A percentile compares a stretch with the other conserved stretches of the same genome.
Conservation (phyloP, 1,140 invertebrate species). For the Lineus longissimus region DNA sequence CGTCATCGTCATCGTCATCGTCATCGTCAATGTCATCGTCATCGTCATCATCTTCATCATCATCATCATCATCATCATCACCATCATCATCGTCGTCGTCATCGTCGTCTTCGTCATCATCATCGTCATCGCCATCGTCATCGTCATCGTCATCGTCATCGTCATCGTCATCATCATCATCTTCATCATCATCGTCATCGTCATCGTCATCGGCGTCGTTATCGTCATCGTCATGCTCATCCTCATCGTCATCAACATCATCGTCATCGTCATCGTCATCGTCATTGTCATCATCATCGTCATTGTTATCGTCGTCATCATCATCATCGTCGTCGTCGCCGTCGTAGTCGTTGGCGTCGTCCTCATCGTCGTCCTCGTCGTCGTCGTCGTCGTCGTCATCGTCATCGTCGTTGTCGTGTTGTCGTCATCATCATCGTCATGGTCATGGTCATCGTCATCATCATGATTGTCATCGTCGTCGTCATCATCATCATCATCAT, state of each 20-base stretch:
- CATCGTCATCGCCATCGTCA: no score
- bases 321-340: no score
- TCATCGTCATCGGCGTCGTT: no score
- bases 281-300: constrained; percentile 8
- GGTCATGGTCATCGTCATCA: no score
- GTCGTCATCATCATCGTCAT: constrained; percentile 3
- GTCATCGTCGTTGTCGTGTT: no score
- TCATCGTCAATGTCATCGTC: constrained; percentile 14
- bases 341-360: no score
- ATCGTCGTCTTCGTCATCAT: no score
- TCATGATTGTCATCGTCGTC: no score
- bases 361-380: no score
- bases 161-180: constrained; percentile 16
- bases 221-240: no score
- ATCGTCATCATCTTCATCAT: constrained; percentile 1
- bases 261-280: no score
- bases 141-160: constrained; percentile 10
- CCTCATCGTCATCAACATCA: no score
- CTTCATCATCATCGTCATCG: constrained; percentile 12
- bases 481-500: constrained; percentile 15
- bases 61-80: constrained; percentile 6
- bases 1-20: constrained; percentile 12
- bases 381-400: constrained; percentile 13
- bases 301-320: constrained; percentile 15
- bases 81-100: constrained; percentile 11